Conservation (phyloP, 2,888 invertebrate species). For the Serripes groenlandicus region DNA sequence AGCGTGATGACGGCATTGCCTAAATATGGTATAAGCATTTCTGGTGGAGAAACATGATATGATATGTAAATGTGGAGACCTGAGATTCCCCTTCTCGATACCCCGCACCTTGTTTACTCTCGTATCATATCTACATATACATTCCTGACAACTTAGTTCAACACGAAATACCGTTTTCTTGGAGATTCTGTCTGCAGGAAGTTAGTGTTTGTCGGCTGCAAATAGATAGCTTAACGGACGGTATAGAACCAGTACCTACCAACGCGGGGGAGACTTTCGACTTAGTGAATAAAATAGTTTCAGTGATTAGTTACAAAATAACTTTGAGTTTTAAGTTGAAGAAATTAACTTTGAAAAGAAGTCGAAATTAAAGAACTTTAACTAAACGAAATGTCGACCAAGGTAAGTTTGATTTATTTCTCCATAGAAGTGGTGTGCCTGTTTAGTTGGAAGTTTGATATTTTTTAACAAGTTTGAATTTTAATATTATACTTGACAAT, state of each 20-base stretch:
- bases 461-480: too few relatives aligned
- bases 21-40: conserved; percentile 78
- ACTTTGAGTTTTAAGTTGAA: conserved; percentile 15
- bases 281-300: conserved; percentile 12
- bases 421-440: conserved; percentile 19
- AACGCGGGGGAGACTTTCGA: conserved; percentile 20
- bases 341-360: conserved; percentile 11
- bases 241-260: conserved; percentile 11
- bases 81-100: conserved; percentile 13
- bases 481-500: too few relatives aligned
- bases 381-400: conserved; percentile 27
- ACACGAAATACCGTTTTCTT: conserved; percentile 21
- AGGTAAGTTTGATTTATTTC: conserved; percentile 28
- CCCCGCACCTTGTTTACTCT: conserved; percentile 28
- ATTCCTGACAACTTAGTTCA: conserved; percentile 30
- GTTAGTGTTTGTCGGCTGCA: conserved; percentile 14
- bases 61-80: conserved; percentile 27
- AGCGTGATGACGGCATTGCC: conserved; percentile 67
- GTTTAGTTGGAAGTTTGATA: too few relatives aligned
- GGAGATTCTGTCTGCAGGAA: conserved; percentile 26
- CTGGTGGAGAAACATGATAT: conserved; percentile 67
- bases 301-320: conserved; percentile 13
- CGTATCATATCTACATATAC: conserved; percentile 23
- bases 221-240: conserved; percentile 20
- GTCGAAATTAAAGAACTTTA: conserved; percentile 20